Evolutionary conservation across 2,888 invertebrate species (phyloP), one percentile per base, ranked within the genome.

Genomic region (Cordylochernes scorpioides): DNA sequence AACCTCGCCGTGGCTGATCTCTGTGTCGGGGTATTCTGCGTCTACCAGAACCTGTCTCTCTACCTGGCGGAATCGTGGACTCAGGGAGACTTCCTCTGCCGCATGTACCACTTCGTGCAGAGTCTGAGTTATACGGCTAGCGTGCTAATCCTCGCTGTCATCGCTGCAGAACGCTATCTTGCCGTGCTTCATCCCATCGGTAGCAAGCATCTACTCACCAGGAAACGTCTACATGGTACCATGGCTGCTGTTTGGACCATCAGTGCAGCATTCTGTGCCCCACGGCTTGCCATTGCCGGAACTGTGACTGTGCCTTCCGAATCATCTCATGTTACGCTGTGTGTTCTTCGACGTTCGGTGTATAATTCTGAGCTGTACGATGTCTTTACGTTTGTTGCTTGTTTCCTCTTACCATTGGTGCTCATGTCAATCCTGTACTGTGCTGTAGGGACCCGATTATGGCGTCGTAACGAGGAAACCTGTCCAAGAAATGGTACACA

Each of bases 1-100:
- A 82, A 84, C 53, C 58, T 84, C 42, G 82, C 82, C 0, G 67
- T 75, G 30, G 82, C 84, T 3, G 82, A 84, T 54, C 65, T 84
- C 42, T 75, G 78, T 47, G 82, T 82, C n/a, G 78, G 77, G 6
- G 63, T 80, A 30, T 82, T 84, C 54, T 84, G 82, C 53, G 74
- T 82, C 32, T 71, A 75, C 51, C 82, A 82, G 51, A 82, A 77
- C 49, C 59, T 84, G 44, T 68, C 71, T 25, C 72, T 71, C 42
- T 74, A 75, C 52, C 60, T 75, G 15, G 38, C 32, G 3, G 28
- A 30, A 61, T 73, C 71, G 45, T 75, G 75, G 75, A 65, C 69
- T 31, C 65, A 75, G 39, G 77, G 78, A 3, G 67, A 70, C 46
- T 71, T 77, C 47, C 59, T 84, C 39, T 86, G 84, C 57, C 77